Evolutionary conservation across 1,140 invertebrate genomes (phyloP), one percentile per base, ranked within the genome.

Genomic region (Bactericera cockerelli): DNA sequence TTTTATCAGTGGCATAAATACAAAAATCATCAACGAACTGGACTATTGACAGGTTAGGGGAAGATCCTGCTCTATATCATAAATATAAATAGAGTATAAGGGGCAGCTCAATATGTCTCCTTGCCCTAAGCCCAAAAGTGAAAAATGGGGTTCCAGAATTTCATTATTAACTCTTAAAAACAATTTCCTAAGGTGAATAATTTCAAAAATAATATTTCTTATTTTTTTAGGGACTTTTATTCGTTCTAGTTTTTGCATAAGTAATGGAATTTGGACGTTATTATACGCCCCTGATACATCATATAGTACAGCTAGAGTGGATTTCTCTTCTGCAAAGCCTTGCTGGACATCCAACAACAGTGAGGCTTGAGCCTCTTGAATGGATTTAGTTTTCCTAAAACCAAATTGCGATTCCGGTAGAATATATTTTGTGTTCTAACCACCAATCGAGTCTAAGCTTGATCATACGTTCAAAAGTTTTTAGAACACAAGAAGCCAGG

Each of bases 381-480:
- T 49, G 6, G 42, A 49, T n/a, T n/a, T 4, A 22, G 42, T 49
- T 49, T 49, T 49, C 19, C 42, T 49, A 49, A 49, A 49, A 4
- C 42, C 42, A n/a, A 10, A 49, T 49, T 49, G 42, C 6, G 42
- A 49, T 49, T 49, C 19, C 4, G 42, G 42, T 49, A 49, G 19
- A 49, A 49, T 16, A 22, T 49, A n/a, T 49, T 4, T 49, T 49
- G 42, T 49, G 42, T 22, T 49, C 42, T 4, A 49, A n/a, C 42
- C 42, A 49, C 42, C 42, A 49, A n/a, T 49, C 42, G 3, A 49
- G 22, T 49, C 42, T 49, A 10, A 49, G 42, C 19, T 49, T 49
- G 6, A 49, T 49, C 42, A 49, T 49, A 10, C 42, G n/a, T n/a
- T 49, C 42, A 49, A 49, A 49, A 22, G 42, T 49, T 49, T 49